Base-by-base conservation (phyloP, 2,797 vertebrate genomes). In the Acanthis flammea region DNA sequence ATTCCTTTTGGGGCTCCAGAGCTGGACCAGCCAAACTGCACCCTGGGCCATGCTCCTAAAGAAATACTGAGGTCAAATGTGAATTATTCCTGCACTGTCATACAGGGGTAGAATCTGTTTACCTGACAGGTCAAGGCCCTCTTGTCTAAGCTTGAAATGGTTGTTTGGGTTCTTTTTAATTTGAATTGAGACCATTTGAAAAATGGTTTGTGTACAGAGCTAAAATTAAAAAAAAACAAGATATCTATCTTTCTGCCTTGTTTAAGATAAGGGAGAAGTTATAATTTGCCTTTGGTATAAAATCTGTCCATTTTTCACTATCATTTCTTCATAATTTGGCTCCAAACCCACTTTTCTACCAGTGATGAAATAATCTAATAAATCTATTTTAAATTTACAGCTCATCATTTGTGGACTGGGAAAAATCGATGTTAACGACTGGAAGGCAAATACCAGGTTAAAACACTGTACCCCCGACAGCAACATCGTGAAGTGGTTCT, bases 401-500 rank as follows among this genome's bases (percentile, higher is more conserved):
- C 98, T 99, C 68, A 99, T 99, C 63, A 98, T 99, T 58, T 99
- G 99, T 27, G 99, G 99, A 77, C 98, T 99, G 85, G 99, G 99
- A 47, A 99, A 99, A 96, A 99, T 99, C 35, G 99, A 99, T 86
- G 99, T 99, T 78, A 98, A 98, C 10, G 99, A 99, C 98, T 99
- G 99, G 99, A 99, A 99, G 97, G 98, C 98, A 76, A 99, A 99
- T 96, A 99, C 99, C 6, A 98, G 99, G 73, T 98, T 99, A 97
- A 99, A 99, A 97, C 99, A 99, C 98, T 99, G 99, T 97, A 99
- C 99, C 3, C 97, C 98, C 0, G 99, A 99, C 96, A 99, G 99
- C 98, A 99, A 99, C 96, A 98, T 98, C 1, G 99, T 99, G 45
- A 99, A 99, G 93, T 99, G 99, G 99, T 99, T 99, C 98, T 99